Conservation (phyloP, 2,888 invertebrate species). For the Leptarthrus brevirostris region DNA sequence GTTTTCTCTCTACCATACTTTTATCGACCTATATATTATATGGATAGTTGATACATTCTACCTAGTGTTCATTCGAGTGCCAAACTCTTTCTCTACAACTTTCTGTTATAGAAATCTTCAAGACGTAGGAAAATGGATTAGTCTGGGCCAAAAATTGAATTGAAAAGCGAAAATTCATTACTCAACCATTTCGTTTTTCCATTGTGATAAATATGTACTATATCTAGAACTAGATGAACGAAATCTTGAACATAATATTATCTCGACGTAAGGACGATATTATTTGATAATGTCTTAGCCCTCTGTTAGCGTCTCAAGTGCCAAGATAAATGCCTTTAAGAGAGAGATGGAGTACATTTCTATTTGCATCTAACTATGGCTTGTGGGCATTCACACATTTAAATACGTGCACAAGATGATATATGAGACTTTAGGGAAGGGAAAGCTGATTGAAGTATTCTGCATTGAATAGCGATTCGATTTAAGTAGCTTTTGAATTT, state of each 20-base stretch:
- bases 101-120: constrained; percentile 16
- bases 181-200: background rate
- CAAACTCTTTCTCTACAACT: constrained; percentile 28
- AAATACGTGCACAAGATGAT: background rate
- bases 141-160: constrained; percentile 19
- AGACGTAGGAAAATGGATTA: constrained; percentile 21
- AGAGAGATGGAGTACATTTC: background rate
- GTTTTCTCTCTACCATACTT: background rate
- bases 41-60: background rate
- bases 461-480: background rate
- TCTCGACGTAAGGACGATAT: constrained; percentile 33
- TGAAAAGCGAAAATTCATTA: constrained; percentile 35
- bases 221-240: constrained; percentile 1
- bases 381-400: constrained; percentile 5
- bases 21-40: background rate
- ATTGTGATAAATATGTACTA: background rate
- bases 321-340: constrained; percentile 33
- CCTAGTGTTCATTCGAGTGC: constrained; percentile 19
- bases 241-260: constrained; percentile 29
- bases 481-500: background rate
- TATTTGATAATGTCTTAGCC: constrained; percentile 33
- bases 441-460: background rate
- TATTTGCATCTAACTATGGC: constrained; percentile 36
- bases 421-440: background rate
- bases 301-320: constrained; percentile 8